Conservation (phyloP, 2,113 vertebrate species). For the Tympanuchus pallidicinctus region DNA sequence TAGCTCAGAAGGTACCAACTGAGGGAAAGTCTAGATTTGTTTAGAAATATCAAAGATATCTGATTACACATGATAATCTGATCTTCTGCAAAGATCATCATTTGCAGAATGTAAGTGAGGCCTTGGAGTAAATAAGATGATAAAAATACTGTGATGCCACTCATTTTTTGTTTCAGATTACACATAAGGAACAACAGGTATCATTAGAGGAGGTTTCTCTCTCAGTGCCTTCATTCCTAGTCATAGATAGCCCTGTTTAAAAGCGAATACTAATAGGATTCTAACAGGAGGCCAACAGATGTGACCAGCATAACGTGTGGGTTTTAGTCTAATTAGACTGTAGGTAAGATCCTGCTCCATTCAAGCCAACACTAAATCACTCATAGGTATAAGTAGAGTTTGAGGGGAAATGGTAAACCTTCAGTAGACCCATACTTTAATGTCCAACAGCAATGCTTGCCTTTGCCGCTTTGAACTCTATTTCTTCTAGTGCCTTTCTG, state of each 20-base stretch:
- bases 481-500: not conserved
- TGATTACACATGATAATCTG: too few species aligned
- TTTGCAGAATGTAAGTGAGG: not conserved
- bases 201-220: not conserved
- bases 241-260: not conserved
- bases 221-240: not conserved
- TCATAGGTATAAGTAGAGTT: accelerated
- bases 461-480: not conserved
- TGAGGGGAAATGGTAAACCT: not conserved
- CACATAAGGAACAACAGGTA: not conserved
- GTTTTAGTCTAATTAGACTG: not conserved
- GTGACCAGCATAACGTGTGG: not conserved
- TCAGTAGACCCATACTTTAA: not conserved
- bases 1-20: not conserved
- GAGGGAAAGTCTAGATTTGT: not conserved
- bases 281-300: not conserved
- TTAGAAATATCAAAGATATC: not conserved
- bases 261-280: not conserved
- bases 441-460: not conserved
- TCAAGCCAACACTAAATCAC: not conserved
- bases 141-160: not conserved
- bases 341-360: not conserved
- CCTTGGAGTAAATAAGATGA: not conserved
- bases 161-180: not conserved
- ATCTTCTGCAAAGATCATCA: not conserved